Evolutionary conservation across 2,888 invertebrate species (phyloP).

Genomic region (Drosophila hawaiiensis): DNA sequence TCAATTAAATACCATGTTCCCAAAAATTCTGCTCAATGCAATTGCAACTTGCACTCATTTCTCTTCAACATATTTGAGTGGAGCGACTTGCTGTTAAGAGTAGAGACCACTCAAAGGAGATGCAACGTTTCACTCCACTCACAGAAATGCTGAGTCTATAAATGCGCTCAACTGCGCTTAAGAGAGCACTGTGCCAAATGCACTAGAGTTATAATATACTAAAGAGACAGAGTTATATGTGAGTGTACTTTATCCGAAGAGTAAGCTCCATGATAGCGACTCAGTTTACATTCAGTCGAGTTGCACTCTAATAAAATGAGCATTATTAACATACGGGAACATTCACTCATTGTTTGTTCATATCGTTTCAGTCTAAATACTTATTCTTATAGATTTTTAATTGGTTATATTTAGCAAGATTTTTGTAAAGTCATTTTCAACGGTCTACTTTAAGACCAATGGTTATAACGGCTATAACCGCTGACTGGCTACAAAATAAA

Average conservation of each 20-base stretch:
- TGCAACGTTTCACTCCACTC: slow-evolving; percentile 11
- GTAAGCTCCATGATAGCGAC: neutral
- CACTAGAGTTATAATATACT: neutral
- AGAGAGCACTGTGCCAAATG: slow-evolving; percentile 28
- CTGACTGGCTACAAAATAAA: neutral
- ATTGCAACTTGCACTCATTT: slow-evolving; percentile 10
- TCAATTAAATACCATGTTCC: neutral
- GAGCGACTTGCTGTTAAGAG: slow-evolving; percentile 16
- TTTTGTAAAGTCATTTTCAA: too few relatives aligned
- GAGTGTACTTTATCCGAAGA: neutral
- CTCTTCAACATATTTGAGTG: slow-evolving; percentile 29
- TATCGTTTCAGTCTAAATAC: neutral
- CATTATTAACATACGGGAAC: neutral
- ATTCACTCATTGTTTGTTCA: neutral
- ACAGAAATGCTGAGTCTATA: neutral
- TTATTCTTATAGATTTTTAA: neutral
- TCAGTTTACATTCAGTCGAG: neutral
- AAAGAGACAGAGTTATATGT: slow-evolving; percentile 15
- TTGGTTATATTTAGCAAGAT: too few relatives aligned
- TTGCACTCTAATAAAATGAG: neutral
- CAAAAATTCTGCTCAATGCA: slow-evolving; percentile 1
- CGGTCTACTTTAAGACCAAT: too few relatives aligned
- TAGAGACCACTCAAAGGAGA: neutral
- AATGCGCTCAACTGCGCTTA: slow-evolving; percentile 16
- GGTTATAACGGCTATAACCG: neutral